phyloP scores from a whole-genome alignment of 2,888 invertebrate species.

The Coecobrya sp. region DNA sequence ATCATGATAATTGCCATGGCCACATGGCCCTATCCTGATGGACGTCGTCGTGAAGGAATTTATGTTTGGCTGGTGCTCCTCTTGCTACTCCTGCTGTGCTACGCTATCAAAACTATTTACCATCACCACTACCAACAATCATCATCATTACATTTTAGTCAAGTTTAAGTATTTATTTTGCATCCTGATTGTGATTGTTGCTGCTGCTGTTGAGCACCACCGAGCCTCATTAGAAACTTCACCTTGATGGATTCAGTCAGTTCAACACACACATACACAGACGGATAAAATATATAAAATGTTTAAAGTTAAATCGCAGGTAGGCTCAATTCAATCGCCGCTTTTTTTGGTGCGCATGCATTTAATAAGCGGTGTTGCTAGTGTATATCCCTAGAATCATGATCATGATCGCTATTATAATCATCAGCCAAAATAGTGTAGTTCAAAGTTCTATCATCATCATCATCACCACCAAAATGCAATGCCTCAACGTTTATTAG shows the following conservation, averaged over 20 bases:
- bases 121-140: background rate
- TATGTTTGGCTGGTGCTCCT: constrained; percentile 30
- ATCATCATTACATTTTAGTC: background rate
- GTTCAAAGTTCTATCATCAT: constrained; percentile 62
- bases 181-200: constrained; percentile 38
- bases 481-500: no score
- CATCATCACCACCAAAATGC: constrained; percentile 55
- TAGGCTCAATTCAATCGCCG: constrained; percentile 35
- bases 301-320: constrained; percentile 12
- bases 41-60: constrained; percentile 38
- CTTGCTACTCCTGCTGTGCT: constrained; percentile 42
- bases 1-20: constrained; percentile 16
- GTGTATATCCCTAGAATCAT: no score
- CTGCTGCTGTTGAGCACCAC: background rate
- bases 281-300: background rate
- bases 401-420: constrained; percentile 77
- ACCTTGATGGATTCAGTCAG: constrained; percentile 56
- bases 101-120: constrained; percentile 35
- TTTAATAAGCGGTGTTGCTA: constrained; percentile 79
- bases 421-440: constrained; percentile 77
- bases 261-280: background rate
- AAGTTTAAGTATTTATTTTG: constrained; percentile 52
- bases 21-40: background rate
- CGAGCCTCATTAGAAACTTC: constrained; percentile 63
- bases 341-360: constrained; percentile 78